Base-by-base conservation (phyloP, 2,888 invertebrate genomes). In the Papilio demoleus region DNA sequence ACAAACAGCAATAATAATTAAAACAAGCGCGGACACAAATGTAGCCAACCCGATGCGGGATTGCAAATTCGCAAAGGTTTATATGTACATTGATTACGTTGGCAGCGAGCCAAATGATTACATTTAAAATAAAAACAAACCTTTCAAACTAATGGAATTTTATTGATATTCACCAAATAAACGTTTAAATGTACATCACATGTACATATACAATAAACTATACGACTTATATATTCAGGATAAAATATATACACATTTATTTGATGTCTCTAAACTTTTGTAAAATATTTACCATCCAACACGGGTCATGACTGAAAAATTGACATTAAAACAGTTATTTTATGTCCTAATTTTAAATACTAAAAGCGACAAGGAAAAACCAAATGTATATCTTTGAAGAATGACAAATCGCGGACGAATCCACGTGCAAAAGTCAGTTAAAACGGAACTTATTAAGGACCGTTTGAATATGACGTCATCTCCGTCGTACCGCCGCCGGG, bases 41-140 rank as follows among this genome's bases (percentile, higher is more conserved):
- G 50, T 27, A 53, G 53, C 53, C 19, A 47, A 47, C 27, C 31
- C 27, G 27, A 53, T 53, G 53, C 53, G 27, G 53, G 53, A 53
- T 53, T 53, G 53, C 6, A 50, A 50, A 24, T 24, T 50, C 50
- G 47, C 47, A 27, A 53, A 53, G 53, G 27, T 53, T 53, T n/a
- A 31, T 53, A 53, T n/a, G 31, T 31, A 31, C 53, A 17, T n/a
- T 27, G 53, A 31, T 31, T 31, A 31, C 60, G 62, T 12, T 58
- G 24, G 61, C 58, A 19, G 12, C 27, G 34, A 27, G 59, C 56
- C 60, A 60, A 40, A 40, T 22, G 22, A 38, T 60, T 38, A 60
- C 22, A 22, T 60, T 60, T 40, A 40, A 60, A 38, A 60, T 24
- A 60, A 60, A 40, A 60, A 38, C 36, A 40, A 40, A 38, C 53